Base-by-base conservation (phyloP, 2,113 vertebrate genomes). In the Crotalus tigris region DNA sequence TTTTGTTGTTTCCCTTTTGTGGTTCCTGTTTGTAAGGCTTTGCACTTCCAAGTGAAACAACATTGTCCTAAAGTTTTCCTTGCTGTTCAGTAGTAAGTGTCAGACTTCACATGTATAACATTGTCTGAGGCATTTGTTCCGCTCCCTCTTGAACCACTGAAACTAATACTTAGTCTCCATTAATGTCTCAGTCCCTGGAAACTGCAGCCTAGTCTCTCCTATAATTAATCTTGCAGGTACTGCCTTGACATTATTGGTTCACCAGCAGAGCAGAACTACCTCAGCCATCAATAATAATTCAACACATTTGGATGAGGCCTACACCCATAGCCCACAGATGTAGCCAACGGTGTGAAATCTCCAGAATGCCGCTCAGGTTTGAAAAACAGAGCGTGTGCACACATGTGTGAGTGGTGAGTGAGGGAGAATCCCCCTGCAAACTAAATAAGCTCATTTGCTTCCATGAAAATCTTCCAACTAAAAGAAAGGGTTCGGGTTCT, bases 151-250 rank as follows among this genome's bases (percentile, higher is more conserved):
- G 97, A 97, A 97, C 95, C 97, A 95, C 94, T 97, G 97, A 97
- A 98, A 98, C 96, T 96, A 97, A 97, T 97, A 96, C 96, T 98
- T 97, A 97, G 97, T 97, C 98, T 98, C 95, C 98, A 98, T 98
- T 98, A 98, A 98, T 96, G 97, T 95, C 95, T 97, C 89, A 92
- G 97, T 97, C 97, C 96, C 95, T 88, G 94, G 98, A 97, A 98
- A 97, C 96, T 94, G 96, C 94, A 97, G 96, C 96, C 97, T 96
- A 94, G 97, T 98, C 96, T 97, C 95, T 97, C 90, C 96, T 97
- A 96, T 98, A 98, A 98, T 98, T 98, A 98, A 98, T 98, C 98
- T 98, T 98, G 95, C 97, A 98, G 98, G 97, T 98, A 98, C 96
- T 97, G 95, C 96, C 95, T 98, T 98, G 98, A 98, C 98, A 98